Evolutionary conservation across 2,113 vertebrate genomes (phyloP).

Genomic region (Poeciliopsis occidentalis): DNA sequence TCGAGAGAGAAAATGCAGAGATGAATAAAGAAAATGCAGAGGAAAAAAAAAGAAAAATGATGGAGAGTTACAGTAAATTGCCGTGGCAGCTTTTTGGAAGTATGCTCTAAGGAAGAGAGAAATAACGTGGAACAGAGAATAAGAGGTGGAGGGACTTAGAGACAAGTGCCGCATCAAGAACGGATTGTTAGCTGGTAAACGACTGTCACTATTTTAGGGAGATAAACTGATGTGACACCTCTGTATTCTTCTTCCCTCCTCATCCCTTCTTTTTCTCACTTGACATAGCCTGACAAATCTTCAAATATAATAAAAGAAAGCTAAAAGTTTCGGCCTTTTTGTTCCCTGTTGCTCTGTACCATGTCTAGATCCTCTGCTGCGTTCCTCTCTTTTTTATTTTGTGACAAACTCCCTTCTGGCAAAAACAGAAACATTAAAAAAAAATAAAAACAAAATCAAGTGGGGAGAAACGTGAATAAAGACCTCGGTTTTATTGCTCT

Average conservation of each 20-base stretch:
- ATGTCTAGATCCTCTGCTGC: constrained; percentile 27
- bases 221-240: constrained; percentile 73
- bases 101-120: constrained; percentile 42
- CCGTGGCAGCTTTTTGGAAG: constrained; percentile 57
- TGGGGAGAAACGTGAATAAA: constrained; percentile 56
- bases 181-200: constrained; percentile 74
- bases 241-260: constrained; percentile 53
- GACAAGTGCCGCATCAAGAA: constrained; percentile 48
- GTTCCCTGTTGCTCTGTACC: constrained; percentile 32
- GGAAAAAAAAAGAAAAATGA: constrained; percentile 58
- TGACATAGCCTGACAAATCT: constrained; percentile 65
- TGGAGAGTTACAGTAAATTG: constrained; percentile 71
- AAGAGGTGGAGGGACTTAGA: constrained; percentile 53
- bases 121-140: constrained; percentile 47
- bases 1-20: constrained; percentile 63
- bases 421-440: constrained; percentile 35
- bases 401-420: constrained; percentile 62
- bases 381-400: constrained; percentile 25
- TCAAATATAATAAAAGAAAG: constrained; percentile 52
- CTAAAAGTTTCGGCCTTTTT: constrained; percentile 37
- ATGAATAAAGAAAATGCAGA: constrained; percentile 58
- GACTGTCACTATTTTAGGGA: constrained; percentile 68
- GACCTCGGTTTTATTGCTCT: constrained; percentile 44
- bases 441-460: constrained; percentile 40
- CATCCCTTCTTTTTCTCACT: constrained; percentile 58